These are phyloP conservation scores for Platygyra sinensis DNA, from an alignment of 64 coral and sea anemone species.

Conservation along the genomic window DNA sequence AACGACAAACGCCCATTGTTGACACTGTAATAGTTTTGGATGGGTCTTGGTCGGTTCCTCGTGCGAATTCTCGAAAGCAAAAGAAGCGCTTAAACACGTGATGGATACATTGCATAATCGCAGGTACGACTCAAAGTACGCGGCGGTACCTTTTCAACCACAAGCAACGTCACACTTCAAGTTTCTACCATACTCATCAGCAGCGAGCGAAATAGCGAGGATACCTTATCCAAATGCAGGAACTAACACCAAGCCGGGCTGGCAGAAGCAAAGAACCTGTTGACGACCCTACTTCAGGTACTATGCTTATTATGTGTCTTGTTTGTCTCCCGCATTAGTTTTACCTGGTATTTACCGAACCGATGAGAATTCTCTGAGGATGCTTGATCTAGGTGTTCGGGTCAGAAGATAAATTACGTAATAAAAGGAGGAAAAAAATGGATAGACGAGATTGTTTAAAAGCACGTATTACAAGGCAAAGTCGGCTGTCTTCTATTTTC, in stretches of 20 bases:
- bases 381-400: too few relatives aligned
- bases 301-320: not conserved
- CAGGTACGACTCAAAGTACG: conserved; percentile 31
- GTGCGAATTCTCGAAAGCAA: conserved; percentile 29
- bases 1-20: not conserved
- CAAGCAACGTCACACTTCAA: conserved; percentile 32
- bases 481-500: too few relatives aligned
- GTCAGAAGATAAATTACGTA: too few relatives aligned
- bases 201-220: not conserved
- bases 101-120: too few relatives aligned
- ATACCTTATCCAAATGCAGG: conserved; percentile 8
- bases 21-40: conserved; percentile 49
- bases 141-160: conserved; percentile 7
- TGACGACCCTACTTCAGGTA: not conserved
- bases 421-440: too few relatives aligned
- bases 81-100: conserved; percentile 17
- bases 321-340: not conserved
- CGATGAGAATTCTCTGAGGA: too few relatives aligned
- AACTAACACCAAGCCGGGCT: conserved; percentile 47
- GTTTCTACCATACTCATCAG: conserved; percentile 24
- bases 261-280: conserved; percentile 15
- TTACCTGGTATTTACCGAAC: too few relatives aligned
- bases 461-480: too few relatives aligned
- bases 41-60: conserved; percentile 28
- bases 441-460: too few relatives aligned